Conservation (phyloP, 1,140 invertebrate genomes). For the Gryllus bimaculatus region DNA sequence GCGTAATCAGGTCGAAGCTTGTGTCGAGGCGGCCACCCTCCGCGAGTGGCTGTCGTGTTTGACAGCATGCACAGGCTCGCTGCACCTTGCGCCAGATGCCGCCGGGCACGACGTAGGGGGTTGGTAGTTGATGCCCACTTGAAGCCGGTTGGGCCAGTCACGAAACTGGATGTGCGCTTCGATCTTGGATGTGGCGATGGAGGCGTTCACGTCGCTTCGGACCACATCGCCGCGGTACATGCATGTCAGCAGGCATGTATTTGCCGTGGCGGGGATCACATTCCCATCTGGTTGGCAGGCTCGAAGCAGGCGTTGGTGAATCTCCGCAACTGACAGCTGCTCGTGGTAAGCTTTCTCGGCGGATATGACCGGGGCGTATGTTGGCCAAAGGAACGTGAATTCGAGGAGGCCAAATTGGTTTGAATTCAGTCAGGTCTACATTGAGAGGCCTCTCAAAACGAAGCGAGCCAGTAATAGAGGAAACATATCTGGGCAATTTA, state of each 20-base stretch:
- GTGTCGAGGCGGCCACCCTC: constrained; percentile 42
- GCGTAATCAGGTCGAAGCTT: not conserved
- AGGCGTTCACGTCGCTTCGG: not conserved
- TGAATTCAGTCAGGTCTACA: not conserved
- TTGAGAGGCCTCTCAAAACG: not conserved
- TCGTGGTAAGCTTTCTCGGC: not conserved
- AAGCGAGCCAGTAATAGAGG: not conserved
- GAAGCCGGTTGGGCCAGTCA: not conserved
- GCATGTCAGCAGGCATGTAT: not conserved
- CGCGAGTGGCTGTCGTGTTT: constrained; percentile 50
- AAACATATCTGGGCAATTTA: constrained; percentile 51
- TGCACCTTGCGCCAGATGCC: constrained; percentile 71
- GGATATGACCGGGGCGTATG: not conserved
- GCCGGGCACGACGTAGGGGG: constrained; percentile 45
- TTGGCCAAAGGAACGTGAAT: not conserved
- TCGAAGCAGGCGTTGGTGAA: not conserved
- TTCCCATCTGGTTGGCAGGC: not conserved
- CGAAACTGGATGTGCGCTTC: not conserved
- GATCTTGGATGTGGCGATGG: not conserved
- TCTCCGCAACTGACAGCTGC: not conserved
- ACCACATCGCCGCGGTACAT: not conserved
- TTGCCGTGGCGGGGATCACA: not conserved
- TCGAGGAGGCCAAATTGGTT: not conserved
- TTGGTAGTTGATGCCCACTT: constrained; percentile 27
- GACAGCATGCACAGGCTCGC: constrained; percentile 70